Base-by-base conservation (phyloP, 2,888 invertebrate genomes). In the Rotaria macrura region DNA sequence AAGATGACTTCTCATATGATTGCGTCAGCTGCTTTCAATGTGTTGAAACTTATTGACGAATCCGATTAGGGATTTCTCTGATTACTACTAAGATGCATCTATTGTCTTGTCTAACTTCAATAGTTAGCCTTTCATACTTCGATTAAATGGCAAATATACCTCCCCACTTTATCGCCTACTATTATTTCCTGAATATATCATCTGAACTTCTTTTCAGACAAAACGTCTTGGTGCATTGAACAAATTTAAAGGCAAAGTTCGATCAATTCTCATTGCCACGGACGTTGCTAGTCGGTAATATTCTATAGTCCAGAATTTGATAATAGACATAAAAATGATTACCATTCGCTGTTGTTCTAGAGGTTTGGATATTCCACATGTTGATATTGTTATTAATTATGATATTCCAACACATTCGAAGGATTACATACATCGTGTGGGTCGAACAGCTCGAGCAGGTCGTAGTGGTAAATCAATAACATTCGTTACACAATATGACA, bases 381-480 rank as follows among this genome's bases (percentile, higher is more conserved):
- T 99, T 55, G 99, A 99, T 91, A 94, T 97, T 87, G 98, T 99
- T 1, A 93, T 99, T 40, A 99, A 99, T 92, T 94, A 96, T 91
- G 98, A 99, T 91, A 96, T 99, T 89, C 99, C 99, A 6, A 95
- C 95, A 52, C 97, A 98, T 91, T 96, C 96, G 89, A 99, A 99
- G 91, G 98, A 99, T 92, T 99, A 99, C 91, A 96, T 99, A 89
- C 99, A 99, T 91, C 93, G 98, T 88, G 98, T 99, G 79, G 98
- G 98, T 0, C 93, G 98, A 89, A 98, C 97, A 10, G 97, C 92
- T 34, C 93, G 98, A 88, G 98, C 98, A 10, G 98, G 98, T 0
- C 93, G 97, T 85, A 94, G 97, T 0, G 99, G 99, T 17, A 94
- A 94, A 90, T 93, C 99, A 0, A 94, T 99, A 87, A 99, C 98